phyloP scores from a whole-genome alignment of 2,113 vertebrate genomes.

The Syrrhaptes paradoxus region DNA sequence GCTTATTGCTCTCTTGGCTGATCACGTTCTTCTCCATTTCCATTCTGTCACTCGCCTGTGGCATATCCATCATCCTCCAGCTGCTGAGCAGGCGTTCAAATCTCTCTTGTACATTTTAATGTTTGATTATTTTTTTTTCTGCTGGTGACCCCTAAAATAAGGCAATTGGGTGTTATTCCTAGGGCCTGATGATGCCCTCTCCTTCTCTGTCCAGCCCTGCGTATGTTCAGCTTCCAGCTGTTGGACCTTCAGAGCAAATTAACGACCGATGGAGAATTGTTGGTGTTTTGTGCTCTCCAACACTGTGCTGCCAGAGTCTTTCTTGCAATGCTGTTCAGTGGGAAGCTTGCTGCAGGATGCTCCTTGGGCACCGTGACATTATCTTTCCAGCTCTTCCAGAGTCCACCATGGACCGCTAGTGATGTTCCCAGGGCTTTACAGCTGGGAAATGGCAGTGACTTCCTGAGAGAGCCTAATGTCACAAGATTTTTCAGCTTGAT shows the following conservation, averaged over 20 bases:
- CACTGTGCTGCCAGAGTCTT: neutral
- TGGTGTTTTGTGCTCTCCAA: neutral
- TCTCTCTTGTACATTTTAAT: neutral
- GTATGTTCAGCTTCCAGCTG: neutral
- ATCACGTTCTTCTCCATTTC: neutral
- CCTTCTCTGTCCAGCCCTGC: neutral
- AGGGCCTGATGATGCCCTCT: neutral
- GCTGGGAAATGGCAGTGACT: constrained; percentile 26
- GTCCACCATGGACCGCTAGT: neutral
- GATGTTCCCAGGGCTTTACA: constrained; percentile 9
- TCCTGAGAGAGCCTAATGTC: constrained; percentile 37
- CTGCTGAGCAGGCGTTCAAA: neutral
- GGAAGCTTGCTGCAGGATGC: neutral
- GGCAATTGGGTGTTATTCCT: neutral
- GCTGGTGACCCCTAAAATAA: neutral
- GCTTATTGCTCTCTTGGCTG: neutral
- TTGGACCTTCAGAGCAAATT: neutral
- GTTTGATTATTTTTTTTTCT: neutral
- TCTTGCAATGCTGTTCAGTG: neutral
- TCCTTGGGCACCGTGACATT: neutral
- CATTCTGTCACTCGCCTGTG: neutral
- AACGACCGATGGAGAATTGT: neutral
- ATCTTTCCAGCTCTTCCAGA: neutral
- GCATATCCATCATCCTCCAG: neutral
- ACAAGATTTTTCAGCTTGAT: constrained; percentile 41